phyloP scores from a whole-genome alignment of 2,113 vertebrate species.

The Alectura lathami region DNA sequence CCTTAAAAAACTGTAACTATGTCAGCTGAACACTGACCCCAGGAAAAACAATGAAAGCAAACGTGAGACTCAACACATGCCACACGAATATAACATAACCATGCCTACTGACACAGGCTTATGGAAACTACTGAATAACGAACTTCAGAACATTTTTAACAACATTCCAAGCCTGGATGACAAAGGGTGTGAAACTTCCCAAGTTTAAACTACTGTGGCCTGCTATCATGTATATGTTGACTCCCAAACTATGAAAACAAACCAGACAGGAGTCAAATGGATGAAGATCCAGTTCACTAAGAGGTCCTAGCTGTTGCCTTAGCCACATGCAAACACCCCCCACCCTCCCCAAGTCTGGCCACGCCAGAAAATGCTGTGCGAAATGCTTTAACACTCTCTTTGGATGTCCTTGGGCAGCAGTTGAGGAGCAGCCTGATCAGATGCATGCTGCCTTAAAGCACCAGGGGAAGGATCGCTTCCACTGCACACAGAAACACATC shows the following conservation, averaged over 20 bases:
- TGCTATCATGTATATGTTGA: background rate
- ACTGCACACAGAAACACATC: background rate
- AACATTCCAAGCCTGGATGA: background rate
- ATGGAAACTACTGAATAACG: background rate
- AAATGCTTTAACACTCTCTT: background rate
- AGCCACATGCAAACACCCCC: fast-evolving
- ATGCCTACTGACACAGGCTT: background rate
- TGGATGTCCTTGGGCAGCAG: background rate
- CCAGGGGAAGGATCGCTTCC: background rate
- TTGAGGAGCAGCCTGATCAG: background rate
- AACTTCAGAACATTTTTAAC: background rate
- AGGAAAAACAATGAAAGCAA: background rate
- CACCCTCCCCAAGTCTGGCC: background rate
- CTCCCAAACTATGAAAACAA: background rate
- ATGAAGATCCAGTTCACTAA: background rate
- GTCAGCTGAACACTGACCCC: background rate
- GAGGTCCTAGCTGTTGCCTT: background rate
- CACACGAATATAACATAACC: background rate
- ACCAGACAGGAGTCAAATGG: background rate
- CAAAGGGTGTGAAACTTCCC: background rate
- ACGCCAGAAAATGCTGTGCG: no score
- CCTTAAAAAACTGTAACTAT: background rate
- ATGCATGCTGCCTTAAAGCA: background rate
- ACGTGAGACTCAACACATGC: background rate
- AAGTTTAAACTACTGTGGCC: background rate